Conservation (phyloP, 2,888 invertebrate genomes). For the Trileptium ribeirensis region DNA sequence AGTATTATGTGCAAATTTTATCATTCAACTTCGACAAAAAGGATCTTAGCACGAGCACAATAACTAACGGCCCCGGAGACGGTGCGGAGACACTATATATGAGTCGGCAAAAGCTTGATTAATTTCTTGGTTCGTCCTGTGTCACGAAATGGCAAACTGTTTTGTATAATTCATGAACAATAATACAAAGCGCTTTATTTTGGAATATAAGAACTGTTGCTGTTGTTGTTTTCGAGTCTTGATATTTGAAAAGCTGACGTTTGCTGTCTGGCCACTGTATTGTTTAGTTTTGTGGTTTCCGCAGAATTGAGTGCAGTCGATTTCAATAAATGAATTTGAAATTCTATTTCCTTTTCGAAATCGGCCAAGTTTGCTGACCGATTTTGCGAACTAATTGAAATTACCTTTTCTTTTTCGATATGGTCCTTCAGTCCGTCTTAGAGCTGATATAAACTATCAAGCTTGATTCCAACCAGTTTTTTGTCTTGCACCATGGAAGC, state of each 20-base stretch:
- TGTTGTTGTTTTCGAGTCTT: too few relatives aligned
- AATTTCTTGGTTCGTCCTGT: too few relatives aligned
- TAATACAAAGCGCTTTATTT: too few relatives aligned
- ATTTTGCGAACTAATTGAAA: neutral
- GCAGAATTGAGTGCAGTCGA: neutral
- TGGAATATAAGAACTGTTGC: too few relatives aligned
- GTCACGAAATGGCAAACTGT: neutral
- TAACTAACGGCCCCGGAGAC: too few relatives aligned
- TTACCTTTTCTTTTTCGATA: neutral
- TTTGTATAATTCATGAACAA: neutral
- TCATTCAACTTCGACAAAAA: too few relatives aligned
- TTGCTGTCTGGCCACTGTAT: too few relatives aligned
- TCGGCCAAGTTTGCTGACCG: neutral
- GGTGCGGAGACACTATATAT: too few relatives aligned
- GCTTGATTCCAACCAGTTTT: too few relatives aligned
- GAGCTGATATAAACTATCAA: neutral
- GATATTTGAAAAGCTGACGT: neutral
- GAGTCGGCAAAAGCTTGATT: too few relatives aligned
- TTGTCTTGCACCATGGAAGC: neutral
- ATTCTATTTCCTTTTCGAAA: neutral
- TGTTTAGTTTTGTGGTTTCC: neutral
- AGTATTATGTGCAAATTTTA: too few relatives aligned
- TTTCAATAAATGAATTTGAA: neutral
- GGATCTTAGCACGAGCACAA: too few relatives aligned
- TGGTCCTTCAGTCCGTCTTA: neutral